Conservation (phyloP, 2,797 vertebrate genomes). For the Halcyon smyrnensis region DNA sequence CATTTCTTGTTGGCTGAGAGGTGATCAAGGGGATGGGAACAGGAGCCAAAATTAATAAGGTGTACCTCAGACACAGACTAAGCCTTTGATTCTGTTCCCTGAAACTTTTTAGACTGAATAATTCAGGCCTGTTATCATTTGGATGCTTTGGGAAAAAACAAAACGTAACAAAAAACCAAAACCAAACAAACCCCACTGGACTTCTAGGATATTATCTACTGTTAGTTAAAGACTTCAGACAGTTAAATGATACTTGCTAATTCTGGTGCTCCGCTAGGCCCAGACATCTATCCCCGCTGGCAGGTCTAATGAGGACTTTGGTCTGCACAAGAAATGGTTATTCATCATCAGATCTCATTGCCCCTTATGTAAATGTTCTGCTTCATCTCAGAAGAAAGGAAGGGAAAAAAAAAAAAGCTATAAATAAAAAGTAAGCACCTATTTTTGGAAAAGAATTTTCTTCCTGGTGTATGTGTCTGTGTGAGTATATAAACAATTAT, state of each 20-base stretch:
- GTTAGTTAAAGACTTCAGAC: slow-evolving; percentile 38
- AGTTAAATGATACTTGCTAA: slow-evolving; percentile 65
- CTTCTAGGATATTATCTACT: slow-evolving; percentile 7
- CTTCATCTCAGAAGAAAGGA: slow-evolving; percentile 29
- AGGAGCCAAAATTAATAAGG: background rate
- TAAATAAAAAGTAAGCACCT: slow-evolving; percentile 61
- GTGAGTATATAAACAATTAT: slow-evolving; percentile 41
- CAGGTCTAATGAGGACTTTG: slow-evolving; percentile 66
- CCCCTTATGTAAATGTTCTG: slow-evolving; percentile 64
- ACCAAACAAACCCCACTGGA: background rate
- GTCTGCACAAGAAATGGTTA: slow-evolving; percentile 59
- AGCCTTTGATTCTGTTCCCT: background rate
- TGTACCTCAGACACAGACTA: background rate
- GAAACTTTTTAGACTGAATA: background rate
- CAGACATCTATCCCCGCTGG: slow-evolving; percentile 60
- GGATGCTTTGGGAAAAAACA: background rate
- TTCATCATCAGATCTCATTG: slow-evolving; percentile 59
- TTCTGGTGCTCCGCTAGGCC: slow-evolving; percentile 45
- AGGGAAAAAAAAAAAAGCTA: background rate
- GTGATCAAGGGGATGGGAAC: background rate
- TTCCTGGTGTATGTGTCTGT: slow-evolving; percentile 12
- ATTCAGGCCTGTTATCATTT: background rate
- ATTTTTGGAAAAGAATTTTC: slow-evolving; percentile 69
- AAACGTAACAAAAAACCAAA: too few species aligned
- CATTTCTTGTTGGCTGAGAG: background rate